A percentile compares a stretch with the other conserved stretches of the same genome.
Conservation (phyloP, 2,797 vertebrate genomes). For the Vultur gryphus region DNA sequence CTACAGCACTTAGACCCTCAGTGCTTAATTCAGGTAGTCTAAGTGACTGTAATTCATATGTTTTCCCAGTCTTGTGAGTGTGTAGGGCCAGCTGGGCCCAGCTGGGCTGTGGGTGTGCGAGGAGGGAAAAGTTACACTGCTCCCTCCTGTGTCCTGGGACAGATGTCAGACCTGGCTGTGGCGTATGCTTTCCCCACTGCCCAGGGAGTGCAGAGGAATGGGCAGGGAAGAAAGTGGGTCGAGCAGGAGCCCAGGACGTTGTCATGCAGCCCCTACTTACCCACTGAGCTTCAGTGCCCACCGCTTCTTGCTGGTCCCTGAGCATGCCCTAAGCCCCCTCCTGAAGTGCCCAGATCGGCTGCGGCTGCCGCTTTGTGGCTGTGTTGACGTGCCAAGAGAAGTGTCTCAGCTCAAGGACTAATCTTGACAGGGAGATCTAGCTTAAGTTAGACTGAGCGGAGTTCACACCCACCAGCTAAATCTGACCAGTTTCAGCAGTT, state of each 20-base stretch:
- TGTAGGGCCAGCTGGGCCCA: constrained; percentile 29
- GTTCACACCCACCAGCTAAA: not conserved
- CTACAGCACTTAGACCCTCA: not conserved
- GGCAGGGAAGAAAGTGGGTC: not conserved
- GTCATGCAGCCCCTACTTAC: accelerated
- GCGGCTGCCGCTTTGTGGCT: not conserved
- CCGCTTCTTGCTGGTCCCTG: accelerated
- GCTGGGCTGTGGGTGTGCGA: not conserved
- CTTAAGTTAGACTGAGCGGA: not conserved
- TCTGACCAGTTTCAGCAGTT: not conserved
- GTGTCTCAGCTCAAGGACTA: not conserved
- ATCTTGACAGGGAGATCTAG: not conserved
- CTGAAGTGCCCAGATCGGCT: not conserved
- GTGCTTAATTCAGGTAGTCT: constrained; percentile 54
- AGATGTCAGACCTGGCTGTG: not conserved
- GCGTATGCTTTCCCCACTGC: accelerated
- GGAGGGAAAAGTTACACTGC: not conserved
- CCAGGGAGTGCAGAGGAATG: not conserved
- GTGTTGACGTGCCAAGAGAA: not conserved
- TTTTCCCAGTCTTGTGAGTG: not conserved
- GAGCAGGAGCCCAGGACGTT: not conserved
- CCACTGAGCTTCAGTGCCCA: not conserved
- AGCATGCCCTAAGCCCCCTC: accelerated
- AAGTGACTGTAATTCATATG: not conserved
- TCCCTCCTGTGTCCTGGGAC: not conserved